Evolutionary conservation across 2,888 invertebrate species (phyloP).

Genomic region (Onthophagus sagittarius): DNA sequence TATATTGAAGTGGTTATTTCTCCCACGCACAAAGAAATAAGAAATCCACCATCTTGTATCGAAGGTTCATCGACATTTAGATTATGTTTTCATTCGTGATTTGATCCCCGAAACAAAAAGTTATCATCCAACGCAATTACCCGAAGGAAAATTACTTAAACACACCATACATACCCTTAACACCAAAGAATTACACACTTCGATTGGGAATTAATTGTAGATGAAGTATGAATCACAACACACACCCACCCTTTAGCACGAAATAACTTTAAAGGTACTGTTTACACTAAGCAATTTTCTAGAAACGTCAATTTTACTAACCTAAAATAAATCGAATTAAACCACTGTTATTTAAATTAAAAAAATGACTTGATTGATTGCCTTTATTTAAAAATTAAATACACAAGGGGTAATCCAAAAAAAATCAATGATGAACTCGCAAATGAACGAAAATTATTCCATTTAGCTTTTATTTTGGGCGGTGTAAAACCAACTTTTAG

Average conservation of each 20-base stretch:
- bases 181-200: conserved; percentile 36
- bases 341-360: too few species aligned
- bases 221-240: conserved; percentile 31
- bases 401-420: neutral
- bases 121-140: neutral
- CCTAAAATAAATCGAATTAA: too few species aligned
- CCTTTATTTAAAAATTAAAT: neutral
- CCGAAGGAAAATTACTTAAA: neutral
- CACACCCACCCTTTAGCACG: conserved; percentile 34
- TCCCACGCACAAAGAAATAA: conserved; percentile 41
- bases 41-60: conserved; percentile 44
- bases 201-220: conserved; percentile 26
- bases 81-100: conserved; percentile 3
- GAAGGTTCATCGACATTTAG: conserved; percentile 38
- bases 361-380: too few species aligned
- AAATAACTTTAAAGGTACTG: conserved; percentile 16
- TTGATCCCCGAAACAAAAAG: neutral
- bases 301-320: too few species aligned
- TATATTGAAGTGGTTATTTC: neutral
- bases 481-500: neutral
- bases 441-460: neutral
- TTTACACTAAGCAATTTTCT: conserved; percentile 16
- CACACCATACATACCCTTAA: conserved; percentile 33
- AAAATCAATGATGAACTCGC: neutral
- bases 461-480: neutral